Base-by-base conservation (phyloP, 53 echinoderm and acorn worm genomes). In the Patiria pectinifera region DNA sequence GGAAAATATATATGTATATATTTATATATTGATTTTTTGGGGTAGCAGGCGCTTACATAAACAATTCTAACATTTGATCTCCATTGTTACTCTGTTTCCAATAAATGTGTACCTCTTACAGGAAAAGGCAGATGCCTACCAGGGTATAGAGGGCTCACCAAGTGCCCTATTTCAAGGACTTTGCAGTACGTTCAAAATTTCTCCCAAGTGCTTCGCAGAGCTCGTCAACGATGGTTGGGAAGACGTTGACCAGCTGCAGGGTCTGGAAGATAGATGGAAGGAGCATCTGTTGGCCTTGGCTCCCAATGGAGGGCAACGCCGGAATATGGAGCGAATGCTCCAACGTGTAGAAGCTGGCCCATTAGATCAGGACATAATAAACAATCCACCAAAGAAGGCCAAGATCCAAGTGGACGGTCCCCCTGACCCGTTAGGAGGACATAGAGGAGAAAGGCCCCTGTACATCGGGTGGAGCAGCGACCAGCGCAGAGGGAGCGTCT, bases 161-260 rank as follows among this genome's bases (percentile, higher is more conserved):
- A 76, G 77, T 12, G 26, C 87, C 59, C 24, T 62, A 13, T 84
- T 84, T 35, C 8, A 44, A 26, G 84, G 84, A 25, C 35, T 84
- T 1, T 87, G 87, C 76, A 53, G 2, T 4, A 22, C 76, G 12
- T 87, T 87, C 26, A 49, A 26, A 35, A 22, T 87, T 4, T 87
- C 59, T 3, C 58, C 58, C 3, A 48, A 76, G 76, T 87, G 87
- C 15, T 87, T 87, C 75, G 25, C 21, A 12, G 48, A 47, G 19
- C 76, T 87, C 2, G 59, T 87, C 15, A 58, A 87, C 0, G 87
- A 87, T 26, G 87, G 87, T 43, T 87, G 87, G 87, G 87, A 87
- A 16, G 77, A 87, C 12, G 58, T 58, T 6, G 87, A 87, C 12
- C 87, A 87, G 59, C 59, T 87, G 13, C 75, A 76, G 58, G 76